Percentiles rank a stretch among this genome's conserved stretches.
Evolutionary conservation across 2,888 invertebrate genomes (phyloP).

Genomic region (Nipponacmea schrenckii): DNA sequence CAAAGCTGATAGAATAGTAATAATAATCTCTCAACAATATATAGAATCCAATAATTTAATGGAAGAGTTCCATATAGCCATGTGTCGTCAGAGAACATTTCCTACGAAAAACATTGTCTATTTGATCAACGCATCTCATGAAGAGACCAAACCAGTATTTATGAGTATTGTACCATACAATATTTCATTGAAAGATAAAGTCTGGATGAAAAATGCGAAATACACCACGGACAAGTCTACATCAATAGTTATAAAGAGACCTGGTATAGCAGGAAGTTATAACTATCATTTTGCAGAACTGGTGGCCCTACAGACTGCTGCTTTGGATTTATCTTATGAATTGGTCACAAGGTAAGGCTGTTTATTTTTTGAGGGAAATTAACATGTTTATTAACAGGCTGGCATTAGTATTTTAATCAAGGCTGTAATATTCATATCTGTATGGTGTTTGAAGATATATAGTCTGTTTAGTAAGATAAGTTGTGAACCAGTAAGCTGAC

Average conservation of each 20-base stretch:
- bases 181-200: constrained; percentile 36
- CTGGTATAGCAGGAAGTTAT: not conserved
- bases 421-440: too few species aligned
- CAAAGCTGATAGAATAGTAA: constrained; percentile 47
- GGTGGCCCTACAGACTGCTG: constrained; percentile 15
- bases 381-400: too few species aligned
- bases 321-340: not conserved
- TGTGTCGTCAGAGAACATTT: constrained; percentile 47
- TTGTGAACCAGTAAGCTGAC: too few species aligned
- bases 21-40: constrained; percentile 53
- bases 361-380: too few species aligned
- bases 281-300: constrained; percentile 1
- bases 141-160: constrained; percentile 35
- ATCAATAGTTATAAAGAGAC: not conserved
- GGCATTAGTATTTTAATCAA: too few species aligned
- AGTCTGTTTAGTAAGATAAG: too few species aligned
- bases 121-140: constrained; percentile 33
- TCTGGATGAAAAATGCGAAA: constrained; percentile 19
- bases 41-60: constrained; percentile 43
- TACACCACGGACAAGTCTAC: too few species aligned
- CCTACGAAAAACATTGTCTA: constrained; percentile 38
- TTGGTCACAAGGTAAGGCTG: not conserved
- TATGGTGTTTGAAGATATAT: too few species aligned
- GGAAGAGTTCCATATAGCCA: constrained; percentile 56
- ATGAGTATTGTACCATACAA: constrained; percentile 40